phyloP scores from a whole-genome alignment of 2,888 invertebrate genomes.

The Calameuta pallipes region DNA sequence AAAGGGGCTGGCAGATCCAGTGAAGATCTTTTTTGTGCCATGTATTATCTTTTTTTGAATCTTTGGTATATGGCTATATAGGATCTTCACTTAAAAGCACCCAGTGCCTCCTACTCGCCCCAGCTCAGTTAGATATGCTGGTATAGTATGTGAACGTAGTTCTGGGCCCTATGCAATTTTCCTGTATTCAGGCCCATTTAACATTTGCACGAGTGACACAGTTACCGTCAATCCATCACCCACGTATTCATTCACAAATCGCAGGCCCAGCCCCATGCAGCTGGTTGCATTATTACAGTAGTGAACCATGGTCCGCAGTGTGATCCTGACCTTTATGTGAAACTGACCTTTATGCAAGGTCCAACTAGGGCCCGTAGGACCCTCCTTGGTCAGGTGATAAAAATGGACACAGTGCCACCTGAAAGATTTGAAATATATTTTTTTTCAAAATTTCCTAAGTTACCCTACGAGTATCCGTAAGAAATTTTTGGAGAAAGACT shows the following conservation, averaged over 20 bases:
- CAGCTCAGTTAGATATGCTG: background rate
- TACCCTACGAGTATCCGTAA: background rate
- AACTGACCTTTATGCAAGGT: slow-evolving; percentile 20
- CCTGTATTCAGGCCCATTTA: slow-evolving; percentile 45
- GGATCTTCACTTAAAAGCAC: background rate
- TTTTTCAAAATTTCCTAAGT: background rate
- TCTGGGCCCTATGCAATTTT: slow-evolving; percentile 41
- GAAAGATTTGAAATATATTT: slow-evolving; percentile 9
- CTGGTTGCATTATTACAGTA: slow-evolving; percentile 27
- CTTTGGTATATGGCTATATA: background rate
- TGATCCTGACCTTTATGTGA: slow-evolving; percentile 24
- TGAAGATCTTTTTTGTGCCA: background rate
- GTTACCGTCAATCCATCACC: slow-evolving; percentile 63
- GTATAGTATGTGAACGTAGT: background rate
- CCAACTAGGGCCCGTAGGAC: slow-evolving; percentile 21
- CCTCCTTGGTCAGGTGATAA: slow-evolving; percentile 31
- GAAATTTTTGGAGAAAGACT: background rate
- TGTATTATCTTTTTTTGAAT: background rate
- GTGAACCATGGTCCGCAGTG: slow-evolving; percentile 11
- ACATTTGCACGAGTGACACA: slow-evolving; percentile 50
- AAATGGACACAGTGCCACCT: slow-evolving; percentile 30
- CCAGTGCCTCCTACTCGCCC: background rate
- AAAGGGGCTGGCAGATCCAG: background rate
- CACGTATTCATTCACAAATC: slow-evolving; percentile 42
- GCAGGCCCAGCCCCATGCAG: slow-evolving; percentile 32